Conservation (phyloP, 92 coral and sea anemone genomes). For the Palythoa grandis region DNA sequence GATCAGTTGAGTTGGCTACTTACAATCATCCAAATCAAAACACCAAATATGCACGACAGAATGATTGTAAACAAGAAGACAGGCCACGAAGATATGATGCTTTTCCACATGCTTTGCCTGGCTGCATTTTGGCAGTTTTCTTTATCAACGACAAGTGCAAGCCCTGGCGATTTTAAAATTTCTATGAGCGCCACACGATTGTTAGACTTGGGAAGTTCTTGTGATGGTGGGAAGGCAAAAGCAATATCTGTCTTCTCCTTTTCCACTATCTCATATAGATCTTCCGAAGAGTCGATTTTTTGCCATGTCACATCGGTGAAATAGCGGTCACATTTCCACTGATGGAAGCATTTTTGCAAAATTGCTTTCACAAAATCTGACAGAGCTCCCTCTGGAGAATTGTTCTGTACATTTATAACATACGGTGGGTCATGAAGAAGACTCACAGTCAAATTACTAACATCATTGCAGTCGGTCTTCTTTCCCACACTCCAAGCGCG, state of each 20-base stretch:
- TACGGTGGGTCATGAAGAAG: conserved; percentile 50
- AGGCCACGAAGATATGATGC: conserved; percentile 76
- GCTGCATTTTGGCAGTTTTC: conserved; percentile 57
- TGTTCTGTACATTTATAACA: not conserved
- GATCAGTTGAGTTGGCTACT: not conserved
- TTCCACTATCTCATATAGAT: conserved; percentile 33
- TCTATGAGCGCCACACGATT: conserved; percentile 37
- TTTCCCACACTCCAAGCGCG: not conserved
- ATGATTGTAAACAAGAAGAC: conserved; percentile 57
- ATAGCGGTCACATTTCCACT: conserved; percentile 42
- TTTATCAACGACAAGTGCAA: conserved; percentile 73
- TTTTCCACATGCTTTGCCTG: conserved; percentile 35
- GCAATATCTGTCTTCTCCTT: conserved; percentile 55
- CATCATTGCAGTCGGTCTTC: not conserved
- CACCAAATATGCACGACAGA: conserved; percentile 74
- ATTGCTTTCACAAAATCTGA: conserved; percentile 40
- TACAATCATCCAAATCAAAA: conserved; percentile 76
- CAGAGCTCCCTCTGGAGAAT: conserved; percentile 28
- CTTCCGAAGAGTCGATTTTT: conserved; percentile 51
- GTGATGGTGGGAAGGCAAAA: conserved; percentile 65
- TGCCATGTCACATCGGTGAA: conserved; percentile 47
- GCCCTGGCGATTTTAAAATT: conserved; percentile 68
- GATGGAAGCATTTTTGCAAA: conserved; percentile 43
- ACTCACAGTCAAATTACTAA: conserved; percentile 44
- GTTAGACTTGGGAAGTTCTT: conserved; percentile 10